A percentile compares a stretch with the other conserved stretches of the same genome.
Evolutionary conservation across 2,797 vertebrate species (phyloP).

Genomic region (Poecilia picta): DNA sequence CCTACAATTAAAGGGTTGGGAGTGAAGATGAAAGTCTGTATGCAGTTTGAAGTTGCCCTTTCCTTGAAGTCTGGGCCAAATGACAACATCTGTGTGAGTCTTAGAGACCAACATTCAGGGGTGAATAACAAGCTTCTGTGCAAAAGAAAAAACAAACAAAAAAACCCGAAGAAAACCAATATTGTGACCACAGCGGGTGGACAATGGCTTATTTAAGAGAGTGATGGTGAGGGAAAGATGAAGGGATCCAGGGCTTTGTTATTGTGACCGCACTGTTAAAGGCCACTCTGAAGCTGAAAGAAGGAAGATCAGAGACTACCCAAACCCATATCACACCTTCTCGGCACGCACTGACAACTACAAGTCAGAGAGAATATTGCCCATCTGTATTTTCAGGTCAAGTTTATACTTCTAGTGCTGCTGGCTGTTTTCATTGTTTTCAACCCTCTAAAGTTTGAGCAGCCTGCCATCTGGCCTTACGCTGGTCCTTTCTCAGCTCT

Average conservation of each 20-base stretch:
- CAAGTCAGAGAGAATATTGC: slow-evolving; percentile 7
- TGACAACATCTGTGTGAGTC: slow-evolving; percentile 55
- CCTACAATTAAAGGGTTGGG: slow-evolving; percentile 41
- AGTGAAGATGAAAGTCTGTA: slow-evolving; percentile 68
- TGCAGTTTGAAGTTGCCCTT: slow-evolving; percentile 57
- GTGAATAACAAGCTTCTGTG: slow-evolving; percentile 45
- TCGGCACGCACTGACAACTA: not conserved
- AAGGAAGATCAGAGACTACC: slow-evolving; percentile 51
- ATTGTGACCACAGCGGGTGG: slow-evolving; percentile 13
- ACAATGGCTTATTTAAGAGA: slow-evolving; percentile 59
- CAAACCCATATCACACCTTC: not conserved
- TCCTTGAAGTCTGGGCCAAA: slow-evolving; percentile 40
- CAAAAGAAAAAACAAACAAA: not conserved
- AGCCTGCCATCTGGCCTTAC: not conserved
- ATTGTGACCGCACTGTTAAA: slow-evolving; percentile 20
- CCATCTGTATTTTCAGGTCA: not conserved
- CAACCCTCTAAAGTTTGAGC: not conserved
- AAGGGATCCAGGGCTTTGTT: slow-evolving; percentile 50
- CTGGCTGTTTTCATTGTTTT: slow-evolving; percentile 1
- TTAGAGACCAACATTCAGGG: slow-evolving; percentile 37
- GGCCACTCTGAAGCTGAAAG: slow-evolving; percentile 36
- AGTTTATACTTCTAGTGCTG: not conserved
- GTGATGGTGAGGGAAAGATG: slow-evolving; percentile 45
- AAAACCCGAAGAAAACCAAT: not conserved
- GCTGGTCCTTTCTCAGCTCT: not conserved